Base-by-base conservation (phyloP, 2,888 invertebrate species). In the Cephonodes hylas region DNA sequence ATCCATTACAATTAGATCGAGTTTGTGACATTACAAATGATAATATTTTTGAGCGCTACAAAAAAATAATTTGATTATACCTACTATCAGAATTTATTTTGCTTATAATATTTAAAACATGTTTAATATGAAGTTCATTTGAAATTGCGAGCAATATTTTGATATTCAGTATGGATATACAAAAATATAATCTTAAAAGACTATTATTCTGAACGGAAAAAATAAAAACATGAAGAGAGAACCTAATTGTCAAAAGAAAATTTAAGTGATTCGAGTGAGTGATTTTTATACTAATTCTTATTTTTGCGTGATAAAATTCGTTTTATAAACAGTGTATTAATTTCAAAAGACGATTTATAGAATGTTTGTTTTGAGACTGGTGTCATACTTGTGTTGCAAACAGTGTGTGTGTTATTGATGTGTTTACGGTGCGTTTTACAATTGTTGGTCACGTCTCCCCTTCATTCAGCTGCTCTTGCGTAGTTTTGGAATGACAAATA, bases 351-450 rank as follows among this genome's bases (percentile, higher is more conserved):
- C 59, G n/a, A 34, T 46, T 25, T 23, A 23, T 22, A 59, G 3
- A 38, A 59, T 59, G 46, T 48, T 31, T 53, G 13, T 53, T 31
- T 31, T 15, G 46, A n/a, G 18, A 38, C 46, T 42, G 4, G 44
- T 42, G 34, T 44, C 10, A 57, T 44, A 61, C 15, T 42, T 18
- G n/a, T 31, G 18, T 44, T 31, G 22, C 18, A 25, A 58, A 44
- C 42, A 27, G 42, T 69, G 77, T 81, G 81, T 66, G 73, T 78
- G 77, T 74, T 81, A 80, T 87, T 86, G 73, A 84, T 85, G 88
- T 86, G 83, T 86, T 86, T 86, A 87, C 83, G 86, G 86, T 86
- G 79, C 80, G 85, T 88, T 79, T 72, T 71, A 72, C 72, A 76
- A 75, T 76, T 81, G 76, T 80, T 83, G 78, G 81, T 88, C 83